Conservation (phyloP, 2,797 vertebrate genomes). For the Acanthurus tractus region DNA sequence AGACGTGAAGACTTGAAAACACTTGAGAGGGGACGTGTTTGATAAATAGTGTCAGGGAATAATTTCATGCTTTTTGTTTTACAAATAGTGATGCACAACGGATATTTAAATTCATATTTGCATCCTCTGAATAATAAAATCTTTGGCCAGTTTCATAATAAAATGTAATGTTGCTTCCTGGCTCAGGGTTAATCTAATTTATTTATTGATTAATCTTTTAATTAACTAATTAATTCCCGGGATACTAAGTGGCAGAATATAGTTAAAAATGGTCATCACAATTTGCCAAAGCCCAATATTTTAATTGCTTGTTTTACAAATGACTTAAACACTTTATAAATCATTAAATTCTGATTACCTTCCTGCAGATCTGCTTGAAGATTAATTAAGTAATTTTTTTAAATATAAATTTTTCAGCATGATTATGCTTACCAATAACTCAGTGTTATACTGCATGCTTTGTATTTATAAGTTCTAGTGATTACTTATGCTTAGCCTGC, state of each 20-base stretch:
- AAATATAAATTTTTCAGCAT: background rate
- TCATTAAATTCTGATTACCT: background rate
- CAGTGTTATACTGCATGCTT: background rate
- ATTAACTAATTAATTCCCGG: too few relatives aligned
- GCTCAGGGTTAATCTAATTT: too few relatives aligned
- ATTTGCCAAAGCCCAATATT: background rate
- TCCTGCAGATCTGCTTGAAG: background rate
- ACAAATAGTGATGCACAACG: background rate
- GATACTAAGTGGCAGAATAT: conserved; percentile 9
- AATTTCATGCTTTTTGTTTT: background rate
- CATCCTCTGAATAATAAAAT: too few relatives aligned
- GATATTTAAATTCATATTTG: too few relatives aligned
- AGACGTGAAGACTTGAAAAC: background rate
- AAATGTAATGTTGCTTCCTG: too few relatives aligned
- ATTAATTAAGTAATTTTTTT: background rate
- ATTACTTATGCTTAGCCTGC: background rate
- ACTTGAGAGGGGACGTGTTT: background rate
- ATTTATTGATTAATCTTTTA: too few relatives aligned
- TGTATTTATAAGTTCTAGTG: background rate
- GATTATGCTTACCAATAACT: background rate
- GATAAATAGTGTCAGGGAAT: background rate
- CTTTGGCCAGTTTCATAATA: too few relatives aligned
- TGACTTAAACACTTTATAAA: background rate
- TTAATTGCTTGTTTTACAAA: background rate
- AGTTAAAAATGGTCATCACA: background rate